A percentile compares a stretch with the other conserved stretches of the same genome.
These are phyloP conservation scores for Cantharis rustica DNA, from an alignment of 2,888 invertebrate genomes.

Conservation along the genomic window DNA sequence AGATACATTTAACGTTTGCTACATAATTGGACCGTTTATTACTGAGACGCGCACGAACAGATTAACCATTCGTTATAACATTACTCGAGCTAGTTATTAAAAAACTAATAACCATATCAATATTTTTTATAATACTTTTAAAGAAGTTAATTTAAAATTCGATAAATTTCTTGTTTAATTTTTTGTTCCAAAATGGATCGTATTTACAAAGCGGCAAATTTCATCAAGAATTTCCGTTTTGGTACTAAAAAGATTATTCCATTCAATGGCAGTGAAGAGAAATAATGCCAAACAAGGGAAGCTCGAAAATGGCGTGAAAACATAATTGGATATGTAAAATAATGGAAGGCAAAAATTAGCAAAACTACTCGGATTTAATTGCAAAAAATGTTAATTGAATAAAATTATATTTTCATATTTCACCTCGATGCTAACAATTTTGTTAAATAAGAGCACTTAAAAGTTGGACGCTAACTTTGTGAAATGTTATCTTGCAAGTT, in stretches of 20 bases:
- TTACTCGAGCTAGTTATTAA: no score
- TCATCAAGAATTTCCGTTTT: neutral
- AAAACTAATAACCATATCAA: no score
- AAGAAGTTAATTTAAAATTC: neutral
- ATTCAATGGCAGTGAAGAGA: neutral
- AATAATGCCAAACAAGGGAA: neutral
- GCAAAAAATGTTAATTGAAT: neutral
- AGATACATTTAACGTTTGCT: no score
- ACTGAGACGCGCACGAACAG: no score
- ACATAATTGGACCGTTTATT: no score
- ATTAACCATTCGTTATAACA: no score
- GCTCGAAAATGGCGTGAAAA: neutral
- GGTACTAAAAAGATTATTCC: neutral
- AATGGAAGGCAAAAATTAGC: neutral
- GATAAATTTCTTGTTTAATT: neutral
- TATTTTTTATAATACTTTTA: no score
- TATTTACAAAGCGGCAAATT: neutral
- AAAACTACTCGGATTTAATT: neutral
- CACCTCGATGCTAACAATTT: neutral
- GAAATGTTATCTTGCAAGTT: slow-evolving; percentile 18
- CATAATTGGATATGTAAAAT: neutral
- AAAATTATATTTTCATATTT: neutral
- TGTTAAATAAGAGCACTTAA: slow-evolving; percentile 3
- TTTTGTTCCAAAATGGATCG: neutral
- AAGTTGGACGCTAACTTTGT: slow-evolving; percentile 3